Evolutionary conservation across 2,797 vertebrate species (phyloP).

Genomic region (Rhinichthys osculus): DNA sequence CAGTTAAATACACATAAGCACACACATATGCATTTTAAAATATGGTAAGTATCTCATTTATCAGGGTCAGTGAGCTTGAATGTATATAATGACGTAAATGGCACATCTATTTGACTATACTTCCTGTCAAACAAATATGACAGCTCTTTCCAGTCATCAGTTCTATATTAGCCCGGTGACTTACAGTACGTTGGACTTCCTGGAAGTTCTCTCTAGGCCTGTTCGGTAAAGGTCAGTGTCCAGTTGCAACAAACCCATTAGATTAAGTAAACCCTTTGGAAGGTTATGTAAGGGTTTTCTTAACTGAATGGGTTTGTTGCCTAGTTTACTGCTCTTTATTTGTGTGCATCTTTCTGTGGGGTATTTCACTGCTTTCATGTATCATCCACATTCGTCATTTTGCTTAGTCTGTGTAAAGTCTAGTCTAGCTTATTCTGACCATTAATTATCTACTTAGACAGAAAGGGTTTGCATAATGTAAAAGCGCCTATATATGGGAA

Average conservation of each 20-base stretch:
- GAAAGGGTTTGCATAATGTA: too few species aligned
- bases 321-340: not conserved
- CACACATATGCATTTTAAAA: not conserved
- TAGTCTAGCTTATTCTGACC: not conserved
- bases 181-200: not conserved
- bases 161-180: constrained; percentile 27
- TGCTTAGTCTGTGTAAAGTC: not conserved
- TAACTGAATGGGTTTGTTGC: not conserved
- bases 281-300: not conserved
- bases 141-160: not conserved
- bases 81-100: not conserved
- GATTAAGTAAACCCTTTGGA: not conserved
- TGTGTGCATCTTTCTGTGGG: not conserved
- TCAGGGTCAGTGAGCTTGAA: not conserved
- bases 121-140: constrained; percentile 32
- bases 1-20: not conserved
- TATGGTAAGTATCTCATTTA: not conserved
- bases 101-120: not conserved
- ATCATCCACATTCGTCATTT: not conserved
- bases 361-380: not conserved
- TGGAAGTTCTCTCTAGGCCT: not conserved
- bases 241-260: not conserved
- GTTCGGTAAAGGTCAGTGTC: not conserved
- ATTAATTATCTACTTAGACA: not conserved
- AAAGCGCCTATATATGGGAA: too few species aligned